phyloP scores from a whole-genome alignment of 2,797 vertebrate genomes.

The Oreochromis grahami region DNA sequence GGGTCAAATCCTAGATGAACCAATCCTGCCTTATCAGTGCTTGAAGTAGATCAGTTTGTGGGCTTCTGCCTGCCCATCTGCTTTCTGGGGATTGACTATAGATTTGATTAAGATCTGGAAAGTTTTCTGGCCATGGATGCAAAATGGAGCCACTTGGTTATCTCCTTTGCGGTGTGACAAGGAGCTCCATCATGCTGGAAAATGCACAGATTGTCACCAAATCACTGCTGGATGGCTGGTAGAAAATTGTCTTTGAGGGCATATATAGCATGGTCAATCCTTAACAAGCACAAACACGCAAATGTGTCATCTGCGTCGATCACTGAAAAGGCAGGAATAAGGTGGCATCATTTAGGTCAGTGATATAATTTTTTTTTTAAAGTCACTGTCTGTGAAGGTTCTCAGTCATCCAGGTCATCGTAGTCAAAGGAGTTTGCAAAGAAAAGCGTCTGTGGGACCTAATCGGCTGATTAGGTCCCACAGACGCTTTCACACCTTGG shows the following conservation, averaged over 20 bases:
- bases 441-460: too few species aligned
- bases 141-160: neutral
- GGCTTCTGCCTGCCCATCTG: neutral
- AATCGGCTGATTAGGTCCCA: too few species aligned
- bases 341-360: neutral
- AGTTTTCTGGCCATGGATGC: neutral
- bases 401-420: too few species aligned
- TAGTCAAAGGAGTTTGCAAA: too few species aligned
- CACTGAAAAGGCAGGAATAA: neutral
- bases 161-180: neutral
- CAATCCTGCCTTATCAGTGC: neutral
- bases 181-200: neutral
- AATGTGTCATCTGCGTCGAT: rapidly evolving
- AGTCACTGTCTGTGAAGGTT: too few species aligned
- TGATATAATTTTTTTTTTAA: neutral
- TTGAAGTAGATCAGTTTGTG: neutral
- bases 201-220: neutral
- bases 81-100: neutral
- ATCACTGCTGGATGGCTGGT: neutral
- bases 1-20: neutral
- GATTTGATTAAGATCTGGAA: neutral
- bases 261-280: neutral
- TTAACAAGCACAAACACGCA: neutral
- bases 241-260: neutral
- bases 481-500: too few species aligned